Base-by-base conservation (phyloP, 2,113 vertebrate genomes). In the Atractosteus spatula region DNA sequence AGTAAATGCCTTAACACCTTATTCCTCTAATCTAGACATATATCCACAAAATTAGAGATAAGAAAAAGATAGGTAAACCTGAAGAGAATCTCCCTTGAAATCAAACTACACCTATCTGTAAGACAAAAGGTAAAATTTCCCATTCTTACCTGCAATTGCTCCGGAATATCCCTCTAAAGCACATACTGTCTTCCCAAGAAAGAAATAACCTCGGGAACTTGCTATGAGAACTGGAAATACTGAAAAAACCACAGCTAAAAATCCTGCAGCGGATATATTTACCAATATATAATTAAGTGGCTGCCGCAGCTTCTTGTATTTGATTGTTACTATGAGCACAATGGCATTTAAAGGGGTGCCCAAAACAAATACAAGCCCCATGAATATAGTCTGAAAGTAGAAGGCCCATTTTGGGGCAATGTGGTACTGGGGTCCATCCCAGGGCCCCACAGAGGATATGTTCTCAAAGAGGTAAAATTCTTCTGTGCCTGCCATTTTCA, bases 251-350 rank as follows among this genome's bases (percentile, higher is more conserved):
- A 87, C 91, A 57, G 82, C 89, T 70, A 95, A 45, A 77, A 95
- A 88, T 3, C 92, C 87, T 0, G 83, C 86, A 3, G 91, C 12
- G 41, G 90, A 89, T 66, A 94, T 85, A 69, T 94, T 95, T 42
- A 95, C 90, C 69, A 96, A 65, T 77, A 95, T 93, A 78, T 93
- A 95, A 89, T 95, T 94, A 71, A 96, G 91, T 0, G 92, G 93
- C 54, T 93, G 91, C 41, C 89, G 59, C 41, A 95, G 76, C 85
- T 93, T 94, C 80, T 88, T 94, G 85, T 95, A 94, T 76, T 88
- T 88, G 42, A 90, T 0, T 0, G 90, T 92, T 56, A 92, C 94
- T 0, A 94, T 8, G 8, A 96, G 83, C 44, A 94, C 88, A 0
- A 88, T 10, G n/a, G 84, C 71, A 8, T 94, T 95, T 29, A 94